Percentiles rank a stretch among this genome's conserved stretches.
phyloP scores from a whole-genome alignment of 2,888 invertebrate genomes.

The Branchellion lobata region DNA sequence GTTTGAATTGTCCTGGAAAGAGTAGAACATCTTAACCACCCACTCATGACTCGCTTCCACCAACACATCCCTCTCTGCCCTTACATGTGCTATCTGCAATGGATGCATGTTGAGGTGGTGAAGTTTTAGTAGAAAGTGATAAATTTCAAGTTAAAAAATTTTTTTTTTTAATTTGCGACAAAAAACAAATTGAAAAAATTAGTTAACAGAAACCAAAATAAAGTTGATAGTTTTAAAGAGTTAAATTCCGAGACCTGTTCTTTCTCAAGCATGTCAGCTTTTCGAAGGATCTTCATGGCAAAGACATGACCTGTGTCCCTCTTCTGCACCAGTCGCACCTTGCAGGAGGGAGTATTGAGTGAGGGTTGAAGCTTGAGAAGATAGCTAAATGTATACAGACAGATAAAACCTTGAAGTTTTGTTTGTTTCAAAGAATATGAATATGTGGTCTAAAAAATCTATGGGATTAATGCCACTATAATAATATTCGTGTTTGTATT shows the following conservation, averaged over 20 bases:
- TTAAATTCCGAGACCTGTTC: conserved; percentile 87
- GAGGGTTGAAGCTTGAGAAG: too few species aligned
- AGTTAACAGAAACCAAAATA: neutral
- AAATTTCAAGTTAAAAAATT: too few species aligned
- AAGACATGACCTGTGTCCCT: conserved; percentile 99
- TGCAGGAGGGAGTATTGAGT: conserved; percentile 40
- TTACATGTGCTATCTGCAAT: conserved; percentile 82
- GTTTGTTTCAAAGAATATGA: too few species aligned
- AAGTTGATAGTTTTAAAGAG: neutral
- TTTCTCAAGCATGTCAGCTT: conserved; percentile 98
- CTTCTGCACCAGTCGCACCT: conserved; percentile 95
- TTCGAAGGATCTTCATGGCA: conserved; percentile 98
- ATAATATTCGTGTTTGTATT: too few species aligned
- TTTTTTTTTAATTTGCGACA: neutral
- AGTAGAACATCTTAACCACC: conserved; percentile 99
- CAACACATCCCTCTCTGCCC: conserved; percentile 95
- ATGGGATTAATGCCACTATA: too few species aligned
- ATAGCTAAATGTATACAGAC: too few species aligned
- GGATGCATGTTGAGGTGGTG: neutral
- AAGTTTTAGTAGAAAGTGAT: too few species aligned
- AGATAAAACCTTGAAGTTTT: too few species aligned
- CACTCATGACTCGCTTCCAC: conserved; percentile 99
- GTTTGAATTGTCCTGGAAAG: conserved; percentile 95
- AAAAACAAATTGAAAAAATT: conserved; percentile 6
- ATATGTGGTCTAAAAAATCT: too few species aligned